phyloP scores from a whole-genome alignment of 2,888 invertebrate species.

The Colletes collaris region DNA sequence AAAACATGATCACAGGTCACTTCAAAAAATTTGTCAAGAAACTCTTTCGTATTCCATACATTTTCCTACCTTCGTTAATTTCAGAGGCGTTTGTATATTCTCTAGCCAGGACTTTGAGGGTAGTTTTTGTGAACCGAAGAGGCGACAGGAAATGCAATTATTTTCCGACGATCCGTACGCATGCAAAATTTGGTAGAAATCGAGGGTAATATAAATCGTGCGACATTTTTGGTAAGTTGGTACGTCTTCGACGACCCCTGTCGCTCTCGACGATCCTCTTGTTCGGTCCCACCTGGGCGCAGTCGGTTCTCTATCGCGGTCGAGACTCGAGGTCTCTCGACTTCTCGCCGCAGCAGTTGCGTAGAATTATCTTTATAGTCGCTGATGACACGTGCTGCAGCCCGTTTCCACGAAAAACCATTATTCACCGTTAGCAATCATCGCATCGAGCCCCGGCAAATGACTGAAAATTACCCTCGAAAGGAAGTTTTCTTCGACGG shows the following conservation, averaged over 20 bases:
- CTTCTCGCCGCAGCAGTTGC: background rate
- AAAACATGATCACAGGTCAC: too few species aligned
- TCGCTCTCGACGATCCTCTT: background rate
- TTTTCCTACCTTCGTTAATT: too few species aligned
- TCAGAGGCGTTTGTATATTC: too few species aligned
- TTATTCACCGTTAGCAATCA: constrained; percentile 59
- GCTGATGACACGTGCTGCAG: constrained; percentile 53
- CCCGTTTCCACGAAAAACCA: constrained; percentile 58
- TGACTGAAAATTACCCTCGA: constrained; percentile 60
- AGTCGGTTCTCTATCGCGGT: background rate
- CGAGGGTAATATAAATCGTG: too few species aligned
- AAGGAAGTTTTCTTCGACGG: constrained; percentile 35
- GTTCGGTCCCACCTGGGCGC: background rate
- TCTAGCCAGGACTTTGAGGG: too few species aligned
- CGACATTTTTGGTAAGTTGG: too few species aligned
- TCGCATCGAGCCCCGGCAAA: constrained; percentile 48
- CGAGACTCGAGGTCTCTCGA: background rate
- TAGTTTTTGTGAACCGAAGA: too few species aligned
- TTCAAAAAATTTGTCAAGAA: too few species aligned
- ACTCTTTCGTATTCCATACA: too few species aligned
- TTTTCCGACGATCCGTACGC: too few species aligned
- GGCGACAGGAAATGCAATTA: too few species aligned
- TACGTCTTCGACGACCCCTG: background rate
- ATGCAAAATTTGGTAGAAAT: too few species aligned
- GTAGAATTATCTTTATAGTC: constrained; percentile 59